phyloP scores from a whole-genome alignment of 1,140 invertebrate genomes.

The Drosophila novamexicana region DNA sequence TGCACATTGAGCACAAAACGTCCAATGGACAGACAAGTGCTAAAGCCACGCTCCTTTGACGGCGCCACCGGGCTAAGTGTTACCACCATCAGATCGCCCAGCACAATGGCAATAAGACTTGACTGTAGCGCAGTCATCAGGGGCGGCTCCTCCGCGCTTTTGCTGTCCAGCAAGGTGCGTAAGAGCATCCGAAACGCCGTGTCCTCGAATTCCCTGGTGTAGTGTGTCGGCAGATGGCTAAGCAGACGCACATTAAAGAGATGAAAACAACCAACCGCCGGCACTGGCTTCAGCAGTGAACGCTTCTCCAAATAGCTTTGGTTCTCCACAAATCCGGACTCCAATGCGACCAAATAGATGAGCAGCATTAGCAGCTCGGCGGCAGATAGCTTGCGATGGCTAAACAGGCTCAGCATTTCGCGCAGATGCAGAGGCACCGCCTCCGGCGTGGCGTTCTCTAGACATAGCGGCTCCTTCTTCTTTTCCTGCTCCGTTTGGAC shows the following conservation, averaged over 20 bases:
- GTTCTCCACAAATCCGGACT: constrained; percentile 61
- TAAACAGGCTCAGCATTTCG: constrained; percentile 39
- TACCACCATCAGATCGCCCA: constrained; percentile 69
- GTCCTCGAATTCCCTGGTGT: constrained; percentile 24
- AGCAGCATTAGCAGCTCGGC: constrained; percentile 52
- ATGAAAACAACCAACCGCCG: constrained; percentile 59
- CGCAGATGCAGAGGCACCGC: constrained; percentile 57
- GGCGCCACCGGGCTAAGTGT: constrained; percentile 54
- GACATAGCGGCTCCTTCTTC: constrained; percentile 40
- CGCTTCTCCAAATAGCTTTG: constrained; percentile 40
- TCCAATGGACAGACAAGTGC: constrained; percentile 61
- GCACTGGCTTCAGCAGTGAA: constrained; percentile 43
- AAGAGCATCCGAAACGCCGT: constrained; percentile 38
- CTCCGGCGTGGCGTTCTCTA: constrained; percentile 57
- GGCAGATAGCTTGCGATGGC: constrained; percentile 13
- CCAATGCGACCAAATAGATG: constrained; percentile 64
- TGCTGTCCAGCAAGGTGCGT: constrained; percentile 43
- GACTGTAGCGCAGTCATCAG: constrained; percentile 23
- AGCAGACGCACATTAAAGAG: constrained; percentile 61
- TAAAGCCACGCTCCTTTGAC: constrained; percentile 47
- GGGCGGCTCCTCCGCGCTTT: constrained; percentile 5
- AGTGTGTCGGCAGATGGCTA: constrained; percentile 19
- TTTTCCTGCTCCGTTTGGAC: neutral
- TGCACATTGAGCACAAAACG: constrained; percentile 66
- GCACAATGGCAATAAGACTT: constrained; percentile 43